Evolutionary conservation across 2,888 invertebrate genomes (phyloP), one percentile per base, ranked within the genome.

Genomic region (Aphidius colemani): DNA sequence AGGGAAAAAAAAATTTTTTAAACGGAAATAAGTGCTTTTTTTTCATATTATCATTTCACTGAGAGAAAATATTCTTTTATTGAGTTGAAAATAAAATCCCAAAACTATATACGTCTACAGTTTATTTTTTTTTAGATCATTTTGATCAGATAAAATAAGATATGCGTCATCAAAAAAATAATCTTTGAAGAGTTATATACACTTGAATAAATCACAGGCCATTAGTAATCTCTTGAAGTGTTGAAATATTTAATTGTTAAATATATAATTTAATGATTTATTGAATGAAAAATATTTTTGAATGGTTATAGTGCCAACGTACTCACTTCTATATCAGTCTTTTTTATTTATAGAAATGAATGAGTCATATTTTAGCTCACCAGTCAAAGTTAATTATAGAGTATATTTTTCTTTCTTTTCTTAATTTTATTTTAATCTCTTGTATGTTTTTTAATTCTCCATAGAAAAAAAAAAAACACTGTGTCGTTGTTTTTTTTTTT

Each of bases 371-470:
- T 8, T 18, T 9, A 48, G 11, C 9, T 41, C 13, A 1, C 4
- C 5, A 30, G 30, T 30, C n/a, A 49, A 9, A 11, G 40, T 59
- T 64, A 64, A 64, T 55, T 60, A 60, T 60, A 59, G 64, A 58
- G 40, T 59, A 7, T 11, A 44, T 50, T 39, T 60, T 57, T 64
- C 59, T 55, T 43, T 41, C 55, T 41, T 40, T 50, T 50, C 30
- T 50, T 18, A 6, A 8, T 30, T 30, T 30, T 10, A 30, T 30
- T 51, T 51, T 30, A 13, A 8, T 48, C 13, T 48, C 11, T 10
- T 30, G 3, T 30, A 2, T 30, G 30, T 30, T 30, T 30, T 30
- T n/a, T n/a, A n/a, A 30, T 13, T 13, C 13, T 13, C 13, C 2
- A 13, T 13, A 13, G 13, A 13, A 13, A 13, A 13, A 13, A 13